Evolutionary conservation across 37 sponge, comb jelly and placozoan species (phyloP), one percentile per base, ranked within the genome.

Genomic region (Aplysina aerophoba): DNA sequence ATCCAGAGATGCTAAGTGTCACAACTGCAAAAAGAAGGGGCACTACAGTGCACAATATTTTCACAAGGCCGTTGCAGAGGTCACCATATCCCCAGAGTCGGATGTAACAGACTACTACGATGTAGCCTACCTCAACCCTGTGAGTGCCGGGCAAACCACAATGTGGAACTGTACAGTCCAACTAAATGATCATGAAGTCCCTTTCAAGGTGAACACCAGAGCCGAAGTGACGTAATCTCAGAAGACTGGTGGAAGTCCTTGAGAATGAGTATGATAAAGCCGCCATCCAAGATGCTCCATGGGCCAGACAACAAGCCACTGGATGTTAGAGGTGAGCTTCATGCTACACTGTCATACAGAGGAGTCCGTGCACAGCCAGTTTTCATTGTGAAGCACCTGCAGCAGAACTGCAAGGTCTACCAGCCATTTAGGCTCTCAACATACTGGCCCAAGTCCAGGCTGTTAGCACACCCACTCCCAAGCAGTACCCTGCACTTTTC

Each of bases 1-100:
- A 22, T 80, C 86, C 53, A 78, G 64, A 79, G 86, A 86, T 38
- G 79, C 80, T 19, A 53, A 55, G n/a, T 86, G 86, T 67, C 79
- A 62, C 67, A 79, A 62, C 1, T 86, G 86, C 66, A 86, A 78
- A 30, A 78, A 60, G 44, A 77, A 63, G 39, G 31, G 8, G 41
- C n/a, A n/a, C n/a, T n/a, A n/a, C n/a, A n/a, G n/a, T n/a, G n/a
- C n/a, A n/a, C n/a, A n/a, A n/a, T n/a, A n/a, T n/a, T n/a, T n/a
- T n/a, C n/a, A n/a, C n/a, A n/a, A n/a, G n/a, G n/a, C n/a, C n/a
- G n/a, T n/a, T n/a, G n/a, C n/a, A n/a, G n/a, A n/a, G n/a, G n/a
- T n/a, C n/a, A n/a, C n/a, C n/a, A n/a, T n/a, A n/a, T n/a, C n/a
- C n/a, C n/a, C n/a, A n/a, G n/a, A n/a, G n/a, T n/a, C n/a, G n/a